Percentiles rank a stretch among this genome's conserved stretches.
Evolutionary conservation across 2,888 invertebrate genomes (phyloP).

Genomic region (Xestia xanthographa): DNA sequence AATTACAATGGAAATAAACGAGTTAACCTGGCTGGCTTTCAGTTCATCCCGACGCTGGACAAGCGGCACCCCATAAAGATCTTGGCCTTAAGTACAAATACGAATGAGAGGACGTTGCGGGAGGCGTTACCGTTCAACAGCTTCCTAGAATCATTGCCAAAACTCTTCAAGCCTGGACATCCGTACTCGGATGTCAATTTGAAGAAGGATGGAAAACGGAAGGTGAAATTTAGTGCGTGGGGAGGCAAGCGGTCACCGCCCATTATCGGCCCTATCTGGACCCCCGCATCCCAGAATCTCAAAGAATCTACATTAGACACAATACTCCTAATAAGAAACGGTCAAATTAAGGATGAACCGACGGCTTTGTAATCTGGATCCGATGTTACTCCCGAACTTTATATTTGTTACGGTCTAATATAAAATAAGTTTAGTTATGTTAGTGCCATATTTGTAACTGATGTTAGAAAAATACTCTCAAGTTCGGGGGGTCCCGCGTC

Average conservation of each 20-base stretch:
- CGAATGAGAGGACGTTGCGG: conserved; percentile 73
- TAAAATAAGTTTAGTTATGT: conserved; percentile 64
- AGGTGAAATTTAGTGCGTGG: conserved; percentile 88
- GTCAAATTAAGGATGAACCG: conserved; percentile 67
- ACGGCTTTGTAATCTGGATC: conserved; percentile 71
- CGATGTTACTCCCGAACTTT: conserved; percentile 68
- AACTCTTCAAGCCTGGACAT: conserved; percentile 83
- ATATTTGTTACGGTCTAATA: conserved; percentile 52
- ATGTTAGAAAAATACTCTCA: conserved; percentile 55
- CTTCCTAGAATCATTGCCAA: conserved; percentile 79
- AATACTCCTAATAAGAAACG: conserved; percentile 80
- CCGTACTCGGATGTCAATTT: conserved; percentile 83
- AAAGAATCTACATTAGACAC: conserved; percentile 81
- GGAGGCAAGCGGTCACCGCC: conserved; percentile 87
- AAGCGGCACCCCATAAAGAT: conserved; percentile 84
- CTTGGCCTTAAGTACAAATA: conserved; percentile 77
- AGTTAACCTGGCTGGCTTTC: conserved; percentile 78
- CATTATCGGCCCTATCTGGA: conserved; percentile 88
- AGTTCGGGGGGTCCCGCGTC: conserved; percentile 71
- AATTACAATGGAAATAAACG: conserved; percentile 74
- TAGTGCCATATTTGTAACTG: conserved; percentile 77
- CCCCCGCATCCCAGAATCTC: conserved; percentile 76
- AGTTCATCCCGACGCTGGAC: conserved; percentile 78
- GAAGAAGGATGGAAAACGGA: conserved; percentile 87
- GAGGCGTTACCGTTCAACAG: conserved; percentile 83